Base-by-base conservation (phyloP, 23 tunicate genomes). In the Clavelina lepadiformis region DNA sequence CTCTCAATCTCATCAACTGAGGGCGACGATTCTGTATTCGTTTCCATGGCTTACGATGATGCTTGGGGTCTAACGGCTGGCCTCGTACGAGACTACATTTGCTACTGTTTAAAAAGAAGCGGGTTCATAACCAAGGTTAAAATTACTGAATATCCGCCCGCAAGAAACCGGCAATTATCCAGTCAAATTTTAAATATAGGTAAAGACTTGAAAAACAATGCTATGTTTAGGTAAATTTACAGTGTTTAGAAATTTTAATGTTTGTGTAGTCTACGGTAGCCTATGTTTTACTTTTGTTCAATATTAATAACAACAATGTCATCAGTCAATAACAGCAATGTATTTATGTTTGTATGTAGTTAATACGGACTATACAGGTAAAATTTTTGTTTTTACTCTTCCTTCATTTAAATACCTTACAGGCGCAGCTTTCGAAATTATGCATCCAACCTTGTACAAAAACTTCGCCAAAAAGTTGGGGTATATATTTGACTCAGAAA, bases 11-110 rank as follows among this genome's bases (percentile, higher is more conserved):
- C n/a, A n/a, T n/a, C n/a, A n/a, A n/a, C n/a, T n/a, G n/a, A n/a
- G n/a, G n/a, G n/a, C 1, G 83, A 85, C 36, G 82, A 75, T 33
- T 70, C 83, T 13, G 95, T 86, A 11, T 86, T 86, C 72, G 54
- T 49, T 31, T 72, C 95, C 8, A 45, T 65, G 3, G 26, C 46
- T 31, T 63, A 63, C 51, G 73, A 72, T 19, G 85, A 86, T 3
- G 75, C 46, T 19, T 19, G 65, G 38, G 46, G 27, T 20, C 62
- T 61, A 18, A 72, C 95, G 5, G 53, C 23, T 13, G 95, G 95
- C 0, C 28, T 86, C 2, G 62, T 72, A 55, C 58, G 95, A 56
- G 95, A 86, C 47, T 86, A 63, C 75, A 69, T 86, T 21, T 81
- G 83, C 41, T 77, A 65, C 36, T 61, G 80, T 23, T 58, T 86